Base-by-base conservation (phyloP, 2,113 vertebrate species). In the Capricornis sumatraensis region DNA sequence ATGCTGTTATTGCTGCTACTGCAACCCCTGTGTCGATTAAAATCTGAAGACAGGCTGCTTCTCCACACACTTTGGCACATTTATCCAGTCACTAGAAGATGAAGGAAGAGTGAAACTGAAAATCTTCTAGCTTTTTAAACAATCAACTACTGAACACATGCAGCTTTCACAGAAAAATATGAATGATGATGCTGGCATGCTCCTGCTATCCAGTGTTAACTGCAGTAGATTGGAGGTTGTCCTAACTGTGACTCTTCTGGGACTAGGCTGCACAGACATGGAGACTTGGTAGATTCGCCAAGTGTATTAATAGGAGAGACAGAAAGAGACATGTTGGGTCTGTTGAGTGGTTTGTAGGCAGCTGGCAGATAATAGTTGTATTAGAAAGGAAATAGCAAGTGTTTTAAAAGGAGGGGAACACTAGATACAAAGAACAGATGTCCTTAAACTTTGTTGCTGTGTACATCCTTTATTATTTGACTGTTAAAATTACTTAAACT, bases 401-500 rank as follows among this genome's bases (percentile, higher is more conserved):
- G 14, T 79, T 88, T 92, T 45, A 76, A 81, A 81, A 81, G 12
- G n/a, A 88, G 21, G 50, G 3, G 21, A 87, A 74, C 53, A 82
- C 27, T 33, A 53, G n/a, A 57, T 27, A 36, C 15, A 94, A 81
- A 95, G 33, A 52, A 55, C 23, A 60, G 15, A 82, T 76, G n/a
- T 28, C 47, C 43, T 87, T 92, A 30, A 92, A 60, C 1, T 78
- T 96, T 86, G 30, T 40, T 89, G 25, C 83, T 71, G 45, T 33
- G 9, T n/a, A 45, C 13, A 57, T 40, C 14, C 7, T 92, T 87
- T 91, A 45, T 67, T 87, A 79, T 45, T 84, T 93, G 27, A 76
- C 12, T 81, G 3, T 58, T 81, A 67, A 4, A 94, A 84, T 91
- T 14, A 92, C 47, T 95, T 95, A 67, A 97, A 93, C 53, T 87